These are phyloP conservation scores for Panthera leo DNA, from an alignment of 2,113 vertebrate genomes.

Conservation along the genomic window DNA sequence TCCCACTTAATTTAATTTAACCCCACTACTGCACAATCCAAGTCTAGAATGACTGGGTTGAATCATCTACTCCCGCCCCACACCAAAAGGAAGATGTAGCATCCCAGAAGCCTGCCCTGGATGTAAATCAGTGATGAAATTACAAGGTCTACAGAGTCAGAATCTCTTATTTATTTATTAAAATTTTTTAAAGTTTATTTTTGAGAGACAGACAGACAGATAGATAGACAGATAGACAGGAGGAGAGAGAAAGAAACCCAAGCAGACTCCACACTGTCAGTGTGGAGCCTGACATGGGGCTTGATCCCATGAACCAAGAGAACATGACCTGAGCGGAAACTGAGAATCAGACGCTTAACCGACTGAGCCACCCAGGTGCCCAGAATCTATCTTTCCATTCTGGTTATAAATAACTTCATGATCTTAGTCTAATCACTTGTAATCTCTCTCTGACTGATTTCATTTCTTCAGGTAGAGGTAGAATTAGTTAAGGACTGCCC, in stretches of 20 bases:
- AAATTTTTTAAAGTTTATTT: too few species aligned
- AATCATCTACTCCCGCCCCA: background rate
- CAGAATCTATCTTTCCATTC: background rate
- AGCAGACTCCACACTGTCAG: too few species aligned
- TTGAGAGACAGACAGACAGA: too few species aligned
- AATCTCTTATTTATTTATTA: background rate
- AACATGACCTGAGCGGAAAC: too few species aligned
- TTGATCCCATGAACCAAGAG: too few species aligned
- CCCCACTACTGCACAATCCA: background rate
- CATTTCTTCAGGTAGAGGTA: background rate
- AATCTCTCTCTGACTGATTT: background rate
- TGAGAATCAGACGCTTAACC: too few species aligned
- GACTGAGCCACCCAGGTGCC: too few species aligned
- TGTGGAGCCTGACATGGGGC: too few species aligned
- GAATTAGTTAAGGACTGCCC: background rate
- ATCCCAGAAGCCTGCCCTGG: background rate
- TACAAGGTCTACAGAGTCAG: background rate
- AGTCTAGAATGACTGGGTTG: background rate
- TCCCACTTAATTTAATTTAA: background rate
- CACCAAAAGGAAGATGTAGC: background rate
- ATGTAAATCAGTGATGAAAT: background rate
- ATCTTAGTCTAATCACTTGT: background rate
- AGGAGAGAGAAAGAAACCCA: too few species aligned
- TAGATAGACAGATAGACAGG: too few species aligned
- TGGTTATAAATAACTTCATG: background rate